Conservation (phyloP, 2,797 vertebrate genomes). For the Neomorphus geoffroyi region DNA sequence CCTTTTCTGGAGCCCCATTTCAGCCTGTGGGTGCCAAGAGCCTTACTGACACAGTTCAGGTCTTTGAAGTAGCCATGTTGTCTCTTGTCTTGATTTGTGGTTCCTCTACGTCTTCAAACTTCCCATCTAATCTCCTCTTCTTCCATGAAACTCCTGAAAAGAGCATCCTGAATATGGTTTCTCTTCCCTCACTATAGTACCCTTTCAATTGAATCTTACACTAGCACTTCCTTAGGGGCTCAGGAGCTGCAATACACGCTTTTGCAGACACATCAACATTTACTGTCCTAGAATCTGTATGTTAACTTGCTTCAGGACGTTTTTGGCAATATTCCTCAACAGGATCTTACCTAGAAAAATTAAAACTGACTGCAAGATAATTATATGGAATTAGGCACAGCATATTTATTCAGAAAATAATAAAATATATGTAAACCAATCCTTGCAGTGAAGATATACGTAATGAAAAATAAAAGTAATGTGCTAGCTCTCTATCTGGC, state of each 20-base stretch:
- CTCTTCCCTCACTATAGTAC: neutral
- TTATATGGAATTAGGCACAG: neutral
- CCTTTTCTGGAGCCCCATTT: neutral
- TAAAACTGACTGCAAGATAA: neutral
- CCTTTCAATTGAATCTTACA: neutral
- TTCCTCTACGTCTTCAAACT: neutral
- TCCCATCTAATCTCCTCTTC: neutral
- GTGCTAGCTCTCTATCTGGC: neutral
- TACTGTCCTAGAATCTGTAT: neutral
- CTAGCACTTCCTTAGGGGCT: neutral
- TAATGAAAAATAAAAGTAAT: neutral
- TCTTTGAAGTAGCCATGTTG: neutral
- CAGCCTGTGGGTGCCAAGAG: too few species aligned
- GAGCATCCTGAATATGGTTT: too few species aligned
- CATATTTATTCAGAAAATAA: neutral
- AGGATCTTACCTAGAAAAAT: neutral
- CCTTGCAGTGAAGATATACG: neutral
- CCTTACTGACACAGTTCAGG: neutral
- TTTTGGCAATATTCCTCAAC: neutral
- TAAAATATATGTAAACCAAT: rapidly evolving
- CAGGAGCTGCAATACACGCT: neutral
- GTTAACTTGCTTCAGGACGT: neutral
- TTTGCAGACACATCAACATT: neutral
- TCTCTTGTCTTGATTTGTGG: neutral
- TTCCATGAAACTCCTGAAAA: neutral